Percentiles rank a stretch among this genome's conserved stretches.
Evolutionary conservation across 1,140 invertebrate genomes (phyloP).

Genomic region (Papilio polytes): DNA sequence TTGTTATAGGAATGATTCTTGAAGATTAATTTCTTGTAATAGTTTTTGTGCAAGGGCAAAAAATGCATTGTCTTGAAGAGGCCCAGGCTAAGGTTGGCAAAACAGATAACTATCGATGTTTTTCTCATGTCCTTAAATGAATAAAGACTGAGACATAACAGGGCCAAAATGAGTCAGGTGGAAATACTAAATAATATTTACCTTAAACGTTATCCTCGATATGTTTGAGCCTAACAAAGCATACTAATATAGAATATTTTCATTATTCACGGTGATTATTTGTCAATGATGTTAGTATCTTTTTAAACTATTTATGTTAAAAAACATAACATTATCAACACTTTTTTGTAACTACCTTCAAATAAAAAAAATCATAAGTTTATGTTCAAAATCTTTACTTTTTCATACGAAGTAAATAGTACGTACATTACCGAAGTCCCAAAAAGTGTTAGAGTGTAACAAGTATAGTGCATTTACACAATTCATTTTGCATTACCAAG

Average conservation of each 20-base stretch:
- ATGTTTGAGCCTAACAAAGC: background rate
- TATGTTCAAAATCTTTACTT: background rate
- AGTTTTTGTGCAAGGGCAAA: background rate
- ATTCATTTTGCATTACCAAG: conserved; percentile 61
- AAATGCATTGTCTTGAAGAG: background rate
- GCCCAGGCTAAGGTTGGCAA: background rate
- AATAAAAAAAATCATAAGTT: background rate
- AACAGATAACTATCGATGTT: background rate
- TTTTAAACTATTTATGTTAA: background rate
- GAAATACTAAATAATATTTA: background rate
- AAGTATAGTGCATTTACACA: conserved; percentile 47
- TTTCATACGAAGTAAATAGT: background rate
- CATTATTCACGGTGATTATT: background rate
- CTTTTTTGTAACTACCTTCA: conserved; percentile 5
- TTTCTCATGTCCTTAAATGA: background rate
- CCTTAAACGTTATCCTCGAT: background rate
- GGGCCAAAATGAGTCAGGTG: background rate
- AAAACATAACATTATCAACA: background rate
- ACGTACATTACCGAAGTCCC: conserved; percentile 21
- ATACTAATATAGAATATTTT: background rate
- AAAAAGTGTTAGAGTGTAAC: conserved; percentile 28
- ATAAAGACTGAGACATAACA: background rate
- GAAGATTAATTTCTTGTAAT: background rate
- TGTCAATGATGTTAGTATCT: background rate
- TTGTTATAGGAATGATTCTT: background rate